Conservation (phyloP, 2,113 vertebrate genomes). For the Origma solitaria region DNA sequence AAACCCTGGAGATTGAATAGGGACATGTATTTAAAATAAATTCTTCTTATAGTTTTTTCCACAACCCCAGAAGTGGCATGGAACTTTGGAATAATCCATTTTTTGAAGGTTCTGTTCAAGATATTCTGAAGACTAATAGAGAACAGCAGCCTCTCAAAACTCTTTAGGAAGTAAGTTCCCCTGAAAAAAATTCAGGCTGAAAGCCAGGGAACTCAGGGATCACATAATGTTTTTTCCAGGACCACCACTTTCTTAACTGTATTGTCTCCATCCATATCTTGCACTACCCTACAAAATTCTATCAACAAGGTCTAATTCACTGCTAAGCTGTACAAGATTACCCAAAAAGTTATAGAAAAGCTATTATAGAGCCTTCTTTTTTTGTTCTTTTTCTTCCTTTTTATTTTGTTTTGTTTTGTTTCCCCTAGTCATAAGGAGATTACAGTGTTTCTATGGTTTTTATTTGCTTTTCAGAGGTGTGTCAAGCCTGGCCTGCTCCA, state of each 20-base stretch:
- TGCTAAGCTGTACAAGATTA: neutral
- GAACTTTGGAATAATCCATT: neutral
- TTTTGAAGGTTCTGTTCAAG: neutral
- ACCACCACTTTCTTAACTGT: neutral
- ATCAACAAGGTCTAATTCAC: neutral
- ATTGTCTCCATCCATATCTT: neutral
- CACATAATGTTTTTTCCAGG: neutral
- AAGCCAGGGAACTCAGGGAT: neutral
- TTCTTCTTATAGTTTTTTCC: neutral
- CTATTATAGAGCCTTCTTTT: neutral
- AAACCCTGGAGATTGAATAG: neutral
- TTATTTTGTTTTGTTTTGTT: neutral
- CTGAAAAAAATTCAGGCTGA: neutral
- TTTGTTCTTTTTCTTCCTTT: neutral
- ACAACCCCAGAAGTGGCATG: neutral
- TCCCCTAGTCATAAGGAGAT: too few relatives aligned
- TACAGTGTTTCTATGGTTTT: neutral
- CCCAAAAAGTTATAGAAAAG: neutral
- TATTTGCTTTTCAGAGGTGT: constrained; percentile 2
- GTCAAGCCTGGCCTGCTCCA: neutral
- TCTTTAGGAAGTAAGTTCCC: neutral
- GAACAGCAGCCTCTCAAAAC: neutral
- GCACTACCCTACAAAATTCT: neutral
- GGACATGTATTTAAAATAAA: neutral
- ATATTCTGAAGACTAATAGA: neutral